Percentiles rank a stretch among this genome's conserved stretches.
These are phyloP conservation scores for Apantesis nais DNA, from an alignment of 2,888 invertebrate genomes.

Conservation along the genomic window DNA sequence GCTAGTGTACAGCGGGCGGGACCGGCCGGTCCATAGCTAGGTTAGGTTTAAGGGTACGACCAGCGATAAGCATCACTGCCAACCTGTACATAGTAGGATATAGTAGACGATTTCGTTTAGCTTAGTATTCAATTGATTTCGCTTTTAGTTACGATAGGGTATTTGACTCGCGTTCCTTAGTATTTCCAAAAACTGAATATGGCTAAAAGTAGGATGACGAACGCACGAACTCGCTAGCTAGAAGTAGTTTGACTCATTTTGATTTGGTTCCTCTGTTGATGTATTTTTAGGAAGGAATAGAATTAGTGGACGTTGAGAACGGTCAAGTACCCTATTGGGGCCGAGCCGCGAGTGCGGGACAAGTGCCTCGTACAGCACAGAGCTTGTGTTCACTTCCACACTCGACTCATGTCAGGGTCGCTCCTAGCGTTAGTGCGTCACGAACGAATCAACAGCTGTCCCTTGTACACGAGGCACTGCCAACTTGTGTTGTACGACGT, in stretches of 20 bases:
- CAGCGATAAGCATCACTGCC: slow-evolving; percentile 82
- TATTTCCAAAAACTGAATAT: neutral
- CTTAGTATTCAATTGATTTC: slow-evolving; percentile 58
- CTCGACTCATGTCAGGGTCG: slow-evolving; percentile 74
- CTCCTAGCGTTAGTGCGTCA: slow-evolving; percentile 63
- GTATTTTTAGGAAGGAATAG: neutral
- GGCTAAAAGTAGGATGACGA: neutral
- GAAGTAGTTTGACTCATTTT: neutral
- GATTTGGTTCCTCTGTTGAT: neutral
- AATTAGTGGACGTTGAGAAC: neutral
- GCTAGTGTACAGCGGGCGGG: slow-evolving; percentile 53
- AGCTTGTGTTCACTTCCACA: slow-evolving; percentile 69
- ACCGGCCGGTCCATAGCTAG: slow-evolving; percentile 64
- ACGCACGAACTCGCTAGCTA: neutral
- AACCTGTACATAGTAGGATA: slow-evolving; percentile 75
- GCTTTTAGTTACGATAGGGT: slow-evolving; percentile 52
- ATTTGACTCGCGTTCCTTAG: slow-evolving; percentile 4
- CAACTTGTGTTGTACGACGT: slow-evolving; percentile 38
- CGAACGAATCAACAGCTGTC: slow-evolving; percentile 72
- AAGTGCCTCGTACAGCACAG: slow-evolving; percentile 69
- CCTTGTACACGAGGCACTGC: slow-evolving; percentile 41
- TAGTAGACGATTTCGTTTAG: slow-evolving; percentile 47
- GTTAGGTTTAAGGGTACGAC: slow-evolving; percentile 64
- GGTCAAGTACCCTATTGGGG: slow-evolving; percentile 6
- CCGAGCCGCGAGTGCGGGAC: slow-evolving; percentile 20